Percentiles rank a stretch among this genome's conserved stretches.
Conservation (phyloP, 2,113 vertebrate genomes). For the Physeter macrocephalus region DNA sequence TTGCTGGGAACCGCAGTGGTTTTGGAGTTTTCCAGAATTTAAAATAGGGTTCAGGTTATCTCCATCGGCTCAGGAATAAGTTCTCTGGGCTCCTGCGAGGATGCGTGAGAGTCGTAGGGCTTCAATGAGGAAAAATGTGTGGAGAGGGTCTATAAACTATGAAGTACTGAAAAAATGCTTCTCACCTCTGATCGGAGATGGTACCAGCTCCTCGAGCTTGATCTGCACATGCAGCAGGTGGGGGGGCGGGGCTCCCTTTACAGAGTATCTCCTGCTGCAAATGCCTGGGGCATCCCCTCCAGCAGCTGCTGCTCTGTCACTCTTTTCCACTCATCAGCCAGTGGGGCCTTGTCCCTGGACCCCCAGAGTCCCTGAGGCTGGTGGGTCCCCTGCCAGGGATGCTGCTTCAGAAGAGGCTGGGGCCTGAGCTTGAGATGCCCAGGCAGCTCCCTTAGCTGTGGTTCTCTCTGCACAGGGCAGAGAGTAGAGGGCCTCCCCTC, state of each 20-base stretch:
- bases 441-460: not conserved
- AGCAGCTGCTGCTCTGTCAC: not conserved
- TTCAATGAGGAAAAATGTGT: not conserved
- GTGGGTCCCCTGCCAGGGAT: not conserved
- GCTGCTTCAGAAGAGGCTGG: not conserved
- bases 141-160: no score
- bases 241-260: not conserved
- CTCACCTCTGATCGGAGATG: fast-evolving
- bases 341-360: not conserved
- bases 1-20: not conserved
- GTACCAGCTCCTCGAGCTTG: fast-evolving
- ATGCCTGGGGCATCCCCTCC: not conserved
- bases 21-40: not conserved
- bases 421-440: no score
- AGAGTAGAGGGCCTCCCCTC: not conserved
- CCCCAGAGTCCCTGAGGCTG: not conserved
- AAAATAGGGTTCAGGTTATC: not conserved
- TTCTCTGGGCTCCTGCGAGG: not conserved
- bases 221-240: not conserved
- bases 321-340: not conserved
- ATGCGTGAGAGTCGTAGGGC: not conserved
- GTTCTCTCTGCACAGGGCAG: not conserved
- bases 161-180: not conserved
- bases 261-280: not conserved
- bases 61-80: not conserved